Evolutionary conservation across 2,888 invertebrate genomes (phyloP).

Genomic region (Dolomedes plantarius): DNA sequence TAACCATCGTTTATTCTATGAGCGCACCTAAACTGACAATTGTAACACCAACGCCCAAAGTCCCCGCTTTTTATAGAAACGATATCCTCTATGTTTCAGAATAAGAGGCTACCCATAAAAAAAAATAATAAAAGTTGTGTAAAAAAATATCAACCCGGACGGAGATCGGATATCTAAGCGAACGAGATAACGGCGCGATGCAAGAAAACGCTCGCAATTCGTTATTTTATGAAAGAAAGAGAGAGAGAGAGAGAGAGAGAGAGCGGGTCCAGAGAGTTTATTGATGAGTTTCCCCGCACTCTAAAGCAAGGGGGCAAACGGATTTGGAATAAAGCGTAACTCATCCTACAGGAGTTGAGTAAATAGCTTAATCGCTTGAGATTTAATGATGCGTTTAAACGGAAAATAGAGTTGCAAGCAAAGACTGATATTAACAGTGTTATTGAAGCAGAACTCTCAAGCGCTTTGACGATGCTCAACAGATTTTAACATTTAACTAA

Average conservation of each 20-base stretch:
- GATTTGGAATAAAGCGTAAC: not conserved
- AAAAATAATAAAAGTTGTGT: too few relatives aligned
- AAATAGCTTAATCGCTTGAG: not conserved
- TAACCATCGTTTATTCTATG: too few relatives aligned
- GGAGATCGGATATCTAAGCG: too few relatives aligned
- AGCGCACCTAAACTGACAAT: too few relatives aligned
- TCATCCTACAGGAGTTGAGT: not conserved
- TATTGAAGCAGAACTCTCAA: not conserved
- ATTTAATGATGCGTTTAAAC: conserved; percentile 9
- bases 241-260: too few relatives aligned
- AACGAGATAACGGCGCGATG: too few relatives aligned
- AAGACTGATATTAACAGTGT: not conserved
- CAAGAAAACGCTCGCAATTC: too few relatives aligned
- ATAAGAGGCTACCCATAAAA: too few relatives aligned
- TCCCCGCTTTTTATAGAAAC: too few relatives aligned
- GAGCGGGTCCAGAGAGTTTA: not conserved
- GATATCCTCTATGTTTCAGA: too few relatives aligned
- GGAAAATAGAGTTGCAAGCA: conserved; percentile 12
- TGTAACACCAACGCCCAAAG: too few relatives aligned
- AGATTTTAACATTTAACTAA: not conserved
- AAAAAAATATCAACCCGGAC: too few relatives aligned
- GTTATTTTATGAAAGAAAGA: not conserved
- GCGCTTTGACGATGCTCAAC: not conserved
- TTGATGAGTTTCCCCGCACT: not conserved
- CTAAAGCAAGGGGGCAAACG: not conserved